Conservation (phyloP, 92 coral and sea anemone genomes). For the Epizoanthus illoricatus region DNA sequence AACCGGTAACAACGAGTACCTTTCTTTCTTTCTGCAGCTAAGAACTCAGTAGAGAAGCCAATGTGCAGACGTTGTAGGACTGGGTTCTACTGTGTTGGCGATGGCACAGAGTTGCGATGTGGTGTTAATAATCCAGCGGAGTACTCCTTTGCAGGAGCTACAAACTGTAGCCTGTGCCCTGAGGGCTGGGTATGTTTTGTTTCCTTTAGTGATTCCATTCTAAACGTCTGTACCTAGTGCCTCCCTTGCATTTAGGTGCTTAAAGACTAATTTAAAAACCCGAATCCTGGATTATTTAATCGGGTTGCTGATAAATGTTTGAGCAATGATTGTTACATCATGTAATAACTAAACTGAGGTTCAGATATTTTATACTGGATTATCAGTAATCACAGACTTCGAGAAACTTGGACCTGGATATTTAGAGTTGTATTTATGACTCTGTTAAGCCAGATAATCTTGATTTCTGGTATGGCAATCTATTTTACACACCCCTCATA, state of each 20-base stretch:
- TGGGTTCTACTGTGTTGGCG: slow-evolving; percentile 84
- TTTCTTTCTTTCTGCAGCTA: slow-evolving; percentile 43
- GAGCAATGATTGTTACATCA: too few relatives aligned
- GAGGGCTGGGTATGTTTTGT: slow-evolving; percentile 88
- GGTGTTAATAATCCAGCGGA: slow-evolving; percentile 75
- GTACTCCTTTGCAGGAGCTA: slow-evolving; percentile 82
- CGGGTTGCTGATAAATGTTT: too few relatives aligned
- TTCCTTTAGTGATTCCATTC: not conserved
- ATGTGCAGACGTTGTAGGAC: slow-evolving; percentile 90
- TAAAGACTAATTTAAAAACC: too few relatives aligned
- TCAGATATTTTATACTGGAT: not conserved
- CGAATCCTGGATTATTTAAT: too few relatives aligned
- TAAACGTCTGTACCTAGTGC: not conserved
- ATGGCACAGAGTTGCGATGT: slow-evolving; percentile 88
- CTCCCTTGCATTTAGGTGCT: too few relatives aligned
- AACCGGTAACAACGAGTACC: not conserved
- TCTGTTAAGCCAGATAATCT: too few relatives aligned
- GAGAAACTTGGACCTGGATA: too few relatives aligned
- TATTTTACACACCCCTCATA: too few relatives aligned
- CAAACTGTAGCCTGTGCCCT: slow-evolving; percentile 75
- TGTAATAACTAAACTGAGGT: not conserved
- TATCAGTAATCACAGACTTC: not conserved
- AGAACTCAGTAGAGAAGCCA: slow-evolving; percentile 71
- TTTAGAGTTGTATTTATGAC: too few relatives aligned
- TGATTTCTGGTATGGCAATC: too few relatives aligned